Evolutionary conservation across 2,888 invertebrate genomes (phyloP), one percentile per base, ranked within the genome.

Genomic region (Octodonta nipae): DNA sequence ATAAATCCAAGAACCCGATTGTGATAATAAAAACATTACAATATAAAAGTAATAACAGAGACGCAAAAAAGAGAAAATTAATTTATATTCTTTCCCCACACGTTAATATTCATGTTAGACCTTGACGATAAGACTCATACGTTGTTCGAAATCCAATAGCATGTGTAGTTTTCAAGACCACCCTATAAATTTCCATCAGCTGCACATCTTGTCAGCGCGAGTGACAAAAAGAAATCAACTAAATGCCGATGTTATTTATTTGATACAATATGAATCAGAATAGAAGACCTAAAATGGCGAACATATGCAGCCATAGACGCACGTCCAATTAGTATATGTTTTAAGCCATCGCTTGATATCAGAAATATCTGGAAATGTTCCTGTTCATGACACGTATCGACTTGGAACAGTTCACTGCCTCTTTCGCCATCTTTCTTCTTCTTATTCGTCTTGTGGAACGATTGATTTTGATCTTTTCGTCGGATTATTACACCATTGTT

Each of bases 291-390:
- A 53, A 54, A 55, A 55, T 50, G 51, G 52, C 38, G 41, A 13
- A 28, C 12, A 30, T 43, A 44, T 39, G 55, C 54, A 56, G 54
- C 54, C 56, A 45, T 55, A 58, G 46, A 57, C 55, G 47, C 49
- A 55, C 46, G 59, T 58, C 59, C 59, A 59, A 59, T 59, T 59
- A 59, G 57, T 57, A 57, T 53, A 56, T 56, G 47, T 59, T 57
- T 57, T 52, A 57, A 54, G 55, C 54, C 55, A 55, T 58, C 53
- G 46, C 52, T 50, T 52, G 52, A 51, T 49, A 46, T 47, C 47
- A 52, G 47, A 55, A 53, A 54, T 41, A 53, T 56, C 55, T 54
- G 22, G 48, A 50, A 47, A 48, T 38, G 46, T 42, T n/a, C n/a
- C n/a, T n/a, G n/a, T n/a, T 43, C 45, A 42, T 37, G 46, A 45